Evolutionary conservation across 2,888 invertebrate species (phyloP).

Genomic region (Amitus sp.): DNA sequence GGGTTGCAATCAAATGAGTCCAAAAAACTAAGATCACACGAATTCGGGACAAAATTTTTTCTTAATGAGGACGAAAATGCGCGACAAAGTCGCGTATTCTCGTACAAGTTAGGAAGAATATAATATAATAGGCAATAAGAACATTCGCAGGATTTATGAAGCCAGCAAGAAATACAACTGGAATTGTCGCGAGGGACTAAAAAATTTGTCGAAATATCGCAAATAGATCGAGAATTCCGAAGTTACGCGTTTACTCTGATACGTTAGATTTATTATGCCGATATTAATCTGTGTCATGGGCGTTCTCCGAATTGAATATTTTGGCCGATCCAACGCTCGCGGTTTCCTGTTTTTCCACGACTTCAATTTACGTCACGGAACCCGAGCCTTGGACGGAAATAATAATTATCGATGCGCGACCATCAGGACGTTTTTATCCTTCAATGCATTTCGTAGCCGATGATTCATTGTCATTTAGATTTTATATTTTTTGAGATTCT

Average conservation of each 20-base stretch:
- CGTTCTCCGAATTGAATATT: constrained; percentile 5
- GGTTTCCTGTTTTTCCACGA: constrained; percentile 51
- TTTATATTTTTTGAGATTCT: not conserved
- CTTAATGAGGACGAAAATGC: too few species aligned
- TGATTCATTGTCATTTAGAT: not conserved
- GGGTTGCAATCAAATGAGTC: too few species aligned
- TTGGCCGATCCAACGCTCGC: constrained; percentile 3
- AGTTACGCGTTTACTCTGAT: not conserved
- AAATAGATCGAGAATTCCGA: not conserved
- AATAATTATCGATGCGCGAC: constrained; percentile 54
- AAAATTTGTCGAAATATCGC: too few species aligned
- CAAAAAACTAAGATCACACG: too few species aligned
- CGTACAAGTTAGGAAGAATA: too few species aligned
- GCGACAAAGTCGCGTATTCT: too few species aligned
- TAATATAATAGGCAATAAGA: too few species aligned
- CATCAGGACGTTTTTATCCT: too few species aligned
- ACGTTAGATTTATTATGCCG: too few species aligned
- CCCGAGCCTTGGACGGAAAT: constrained; percentile 60
- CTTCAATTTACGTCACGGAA: constrained; percentile 53
- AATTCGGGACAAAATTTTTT: too few species aligned
- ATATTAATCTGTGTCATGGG: constrained; percentile 10
- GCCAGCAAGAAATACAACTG: not conserved
- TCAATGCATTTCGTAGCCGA: not conserved
- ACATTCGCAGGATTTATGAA: not conserved
- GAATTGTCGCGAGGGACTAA: too few species aligned